phyloP scores from a whole-genome alignment of 2,113 vertebrate genomes.

The Pardalotus punctatus region DNA sequence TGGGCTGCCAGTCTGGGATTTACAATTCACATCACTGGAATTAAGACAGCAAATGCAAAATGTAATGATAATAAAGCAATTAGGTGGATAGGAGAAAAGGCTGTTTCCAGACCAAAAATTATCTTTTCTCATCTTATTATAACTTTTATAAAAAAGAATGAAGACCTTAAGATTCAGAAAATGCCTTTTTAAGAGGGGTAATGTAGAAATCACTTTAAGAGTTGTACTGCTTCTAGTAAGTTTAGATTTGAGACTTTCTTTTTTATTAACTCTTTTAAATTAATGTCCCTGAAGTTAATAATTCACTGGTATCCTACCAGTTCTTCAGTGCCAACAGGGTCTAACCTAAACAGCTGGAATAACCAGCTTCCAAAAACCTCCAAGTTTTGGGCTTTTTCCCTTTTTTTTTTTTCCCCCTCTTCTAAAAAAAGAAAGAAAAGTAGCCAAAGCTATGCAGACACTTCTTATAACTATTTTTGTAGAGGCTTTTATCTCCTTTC shows the following conservation, averaged over 20 bases:
- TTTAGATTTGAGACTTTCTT: not conserved
- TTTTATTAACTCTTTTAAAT: not conserved
- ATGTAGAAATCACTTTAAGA: not conserved
- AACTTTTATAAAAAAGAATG: not conserved
- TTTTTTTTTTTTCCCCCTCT: not conserved
- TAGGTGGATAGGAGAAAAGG: not conserved
- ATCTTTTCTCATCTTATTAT: not conserved
- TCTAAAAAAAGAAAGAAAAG: not conserved
- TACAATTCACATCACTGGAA: not conserved
- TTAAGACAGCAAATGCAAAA: not conserved
- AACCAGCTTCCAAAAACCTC: not conserved
- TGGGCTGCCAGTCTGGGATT: not conserved
- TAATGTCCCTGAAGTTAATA: not conserved
- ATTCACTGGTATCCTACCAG: not conserved
- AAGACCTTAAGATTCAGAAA: not conserved
- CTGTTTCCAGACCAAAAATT: not conserved
- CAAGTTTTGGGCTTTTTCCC: not conserved
- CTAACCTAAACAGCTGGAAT: not conserved
- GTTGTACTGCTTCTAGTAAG: not conserved
- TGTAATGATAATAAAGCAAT: not conserved
- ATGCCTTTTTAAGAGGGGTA: not conserved
- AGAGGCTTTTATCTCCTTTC: slow-evolving; percentile 23
- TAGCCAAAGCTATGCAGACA: not conserved
- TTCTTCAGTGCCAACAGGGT: not conserved
- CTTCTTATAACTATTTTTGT: slow-evolving; percentile 15